phyloP scores from a whole-genome alignment of 2,797 vertebrate genomes.

The Thamnophis elegans region DNA sequence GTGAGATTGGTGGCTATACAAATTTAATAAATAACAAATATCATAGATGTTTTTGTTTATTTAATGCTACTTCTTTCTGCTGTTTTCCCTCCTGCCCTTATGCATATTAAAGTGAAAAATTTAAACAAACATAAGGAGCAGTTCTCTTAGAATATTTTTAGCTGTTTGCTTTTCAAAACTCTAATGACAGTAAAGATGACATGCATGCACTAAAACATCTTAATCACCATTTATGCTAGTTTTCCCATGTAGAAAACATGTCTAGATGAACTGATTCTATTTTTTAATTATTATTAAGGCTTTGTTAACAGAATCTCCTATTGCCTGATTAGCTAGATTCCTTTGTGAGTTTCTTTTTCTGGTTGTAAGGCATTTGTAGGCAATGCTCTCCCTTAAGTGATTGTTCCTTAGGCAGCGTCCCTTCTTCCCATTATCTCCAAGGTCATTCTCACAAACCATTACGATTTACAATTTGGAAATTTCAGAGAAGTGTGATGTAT shows the following conservation, averaged over 20 bases:
- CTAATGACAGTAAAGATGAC: not conserved
- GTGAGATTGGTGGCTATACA: not conserved
- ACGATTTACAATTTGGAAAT: not conserved
- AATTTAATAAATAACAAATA: not conserved
- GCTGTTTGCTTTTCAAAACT: not conserved
- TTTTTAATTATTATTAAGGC: not conserved
- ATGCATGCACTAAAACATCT: not conserved
- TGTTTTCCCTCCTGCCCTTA: not conserved
- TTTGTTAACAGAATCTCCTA: not conserved
- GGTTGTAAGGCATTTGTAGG: not conserved
- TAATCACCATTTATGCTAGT: not conserved
- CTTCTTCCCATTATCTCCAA: not conserved
- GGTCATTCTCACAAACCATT: not conserved
- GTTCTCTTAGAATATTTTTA: not conserved
- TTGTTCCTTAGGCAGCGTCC: not conserved
- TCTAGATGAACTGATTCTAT: not conserved
- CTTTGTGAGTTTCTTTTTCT: not conserved
- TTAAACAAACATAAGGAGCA: not conserved
- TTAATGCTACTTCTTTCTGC: not conserved
- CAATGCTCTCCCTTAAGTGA: not conserved
- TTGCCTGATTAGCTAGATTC: not conserved
- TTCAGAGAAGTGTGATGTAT: not conserved
- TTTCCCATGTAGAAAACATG: not conserved
- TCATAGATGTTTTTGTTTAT: not conserved
- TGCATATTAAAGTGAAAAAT: not conserved